A percentile compares a stretch with the other conserved stretches of the same genome.
Evolutionary conservation across 2,113 vertebrate species (phyloP).

Genomic region (Chaetura pelagica): DNA sequence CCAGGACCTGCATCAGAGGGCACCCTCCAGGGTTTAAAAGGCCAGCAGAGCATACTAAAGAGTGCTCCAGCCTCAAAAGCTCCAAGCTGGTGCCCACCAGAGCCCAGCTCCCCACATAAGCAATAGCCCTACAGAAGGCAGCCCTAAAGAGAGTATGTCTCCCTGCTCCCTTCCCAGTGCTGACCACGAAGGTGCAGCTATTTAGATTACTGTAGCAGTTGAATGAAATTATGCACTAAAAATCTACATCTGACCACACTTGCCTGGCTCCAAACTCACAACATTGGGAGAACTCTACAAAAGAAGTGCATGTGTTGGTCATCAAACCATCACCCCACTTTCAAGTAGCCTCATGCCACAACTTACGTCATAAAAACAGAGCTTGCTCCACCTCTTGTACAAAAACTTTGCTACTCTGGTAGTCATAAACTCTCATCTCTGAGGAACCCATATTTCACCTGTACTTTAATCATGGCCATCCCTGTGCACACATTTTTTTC

Average conservation of each 20-base stretch:
- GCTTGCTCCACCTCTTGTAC: not conserved
- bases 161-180: not conserved
- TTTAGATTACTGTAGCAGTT: not conserved
- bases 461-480: not conserved
- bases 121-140: not conserved
- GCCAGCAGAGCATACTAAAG: fast-evolving
- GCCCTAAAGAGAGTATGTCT: fast-evolving
- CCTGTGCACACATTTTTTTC: fast-evolving
- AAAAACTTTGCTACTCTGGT: not conserved
- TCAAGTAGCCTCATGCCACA: not conserved
- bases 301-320: not conserved
- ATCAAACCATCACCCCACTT: not conserved
- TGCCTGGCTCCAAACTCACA: not conserved
- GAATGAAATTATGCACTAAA: not conserved
- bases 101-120: not conserved
- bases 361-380: not conserved
- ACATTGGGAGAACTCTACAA: fast-evolving
- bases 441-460: not conserved
- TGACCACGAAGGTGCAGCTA: fast-evolving
- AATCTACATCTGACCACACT: not conserved
- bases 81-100: not conserved
- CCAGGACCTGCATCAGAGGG: not conserved
- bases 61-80: not conserved
- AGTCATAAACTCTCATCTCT: not conserved
- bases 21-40: not conserved